Base-by-base conservation (phyloP, 2,113 vertebrate species). In the Corythoichthys haematopterus region DNA sequence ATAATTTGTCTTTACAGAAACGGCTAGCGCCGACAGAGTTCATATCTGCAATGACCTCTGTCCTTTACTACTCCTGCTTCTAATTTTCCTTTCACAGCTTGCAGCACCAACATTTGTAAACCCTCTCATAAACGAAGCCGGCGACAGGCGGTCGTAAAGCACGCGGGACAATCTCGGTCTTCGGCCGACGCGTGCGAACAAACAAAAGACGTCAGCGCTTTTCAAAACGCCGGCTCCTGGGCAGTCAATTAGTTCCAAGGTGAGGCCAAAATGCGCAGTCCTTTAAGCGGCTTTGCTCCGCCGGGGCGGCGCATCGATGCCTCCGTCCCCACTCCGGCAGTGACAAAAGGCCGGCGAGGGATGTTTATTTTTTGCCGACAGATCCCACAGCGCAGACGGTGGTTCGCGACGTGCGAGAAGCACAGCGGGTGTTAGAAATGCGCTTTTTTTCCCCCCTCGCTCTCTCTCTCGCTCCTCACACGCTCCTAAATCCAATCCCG, bases 211-310 rank as follows among this genome's bases (percentile, higher is more conserved):
- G 84, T 89, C 90, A 88, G 89, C 89, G 78, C 72, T 89, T 89
- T 85, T 77, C 65, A 80, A 75, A 75, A 84, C 78, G 52, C 72
- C 63, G 61, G 73, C 81, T 83, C 72, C 82, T 77, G 83, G 78
- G 82, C 84, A 88, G 83, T 90, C 90, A 91, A 90, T 91, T 90
- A 88, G 76, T 84, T 88, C 89, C 89, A 91, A 91, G 89, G 89
- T 91, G 90, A 91, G 84, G 88, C 75, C 85, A 87, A 90, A 83
- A 84, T 59, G 71, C 83, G 83, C 88, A 82, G 81, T 88, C 86
- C 78, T 87, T 87, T 88, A 84, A 88, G 86, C 52, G 58, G 74
- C 82, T 87, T 80, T 74, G 82, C 86, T 85, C 82, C 79, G 60
- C 76, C 74, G 83, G 75, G 77, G 75, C 65, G 64, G 37, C 51